Evolutionary conservation across 2,888 invertebrate genomes (phyloP).

Genomic region (Euproctis similis): DNA sequence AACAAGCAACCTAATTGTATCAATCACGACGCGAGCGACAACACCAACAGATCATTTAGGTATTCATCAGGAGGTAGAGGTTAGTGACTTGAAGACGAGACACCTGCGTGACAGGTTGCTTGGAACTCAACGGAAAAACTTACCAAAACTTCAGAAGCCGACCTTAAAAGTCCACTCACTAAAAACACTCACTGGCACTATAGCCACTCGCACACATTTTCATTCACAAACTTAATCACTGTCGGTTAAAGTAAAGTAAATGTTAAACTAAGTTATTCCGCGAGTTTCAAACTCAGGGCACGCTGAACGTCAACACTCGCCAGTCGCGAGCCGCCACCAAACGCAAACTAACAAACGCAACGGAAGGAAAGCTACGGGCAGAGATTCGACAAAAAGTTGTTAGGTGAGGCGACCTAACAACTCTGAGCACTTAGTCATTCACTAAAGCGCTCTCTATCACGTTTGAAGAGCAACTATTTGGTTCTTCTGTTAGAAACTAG

Average conservation of each 20-base stretch:
- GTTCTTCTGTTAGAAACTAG: too few species aligned
- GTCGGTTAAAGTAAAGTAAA: too few species aligned
- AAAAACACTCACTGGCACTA: conserved; percentile 31
- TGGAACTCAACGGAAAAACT: conserved; percentile 45
- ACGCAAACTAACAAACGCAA: conserved; percentile 44
- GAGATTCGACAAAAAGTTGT: too few species aligned
- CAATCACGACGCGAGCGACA: conserved; percentile 1
- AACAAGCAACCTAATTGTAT: too few species aligned
- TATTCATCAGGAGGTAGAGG: conserved; percentile 47
- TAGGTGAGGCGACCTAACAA: too few species aligned
- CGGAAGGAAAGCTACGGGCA: neutral
- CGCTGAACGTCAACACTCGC: conserved; percentile 27
- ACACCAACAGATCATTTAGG: conserved; percentile 25
- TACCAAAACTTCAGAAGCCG: conserved; percentile 42
- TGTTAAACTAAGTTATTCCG: conserved; percentile 55
- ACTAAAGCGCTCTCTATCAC: conserved; percentile 10
- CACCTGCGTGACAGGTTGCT: conserved; percentile 74
- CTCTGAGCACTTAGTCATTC: conserved; percentile 5
- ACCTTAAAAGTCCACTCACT: conserved; percentile 25
- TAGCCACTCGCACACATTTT: conserved; percentile 34
- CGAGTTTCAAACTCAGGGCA: conserved; percentile 42
- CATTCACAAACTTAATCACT: conserved; percentile 38
- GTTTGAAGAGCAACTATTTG: neutral
- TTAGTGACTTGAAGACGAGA: conserved; percentile 66
- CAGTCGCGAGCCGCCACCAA: conserved; percentile 36